Conservation (phyloP, 2,797 vertebrate species). For the Acanthurus lineatus region DNA sequence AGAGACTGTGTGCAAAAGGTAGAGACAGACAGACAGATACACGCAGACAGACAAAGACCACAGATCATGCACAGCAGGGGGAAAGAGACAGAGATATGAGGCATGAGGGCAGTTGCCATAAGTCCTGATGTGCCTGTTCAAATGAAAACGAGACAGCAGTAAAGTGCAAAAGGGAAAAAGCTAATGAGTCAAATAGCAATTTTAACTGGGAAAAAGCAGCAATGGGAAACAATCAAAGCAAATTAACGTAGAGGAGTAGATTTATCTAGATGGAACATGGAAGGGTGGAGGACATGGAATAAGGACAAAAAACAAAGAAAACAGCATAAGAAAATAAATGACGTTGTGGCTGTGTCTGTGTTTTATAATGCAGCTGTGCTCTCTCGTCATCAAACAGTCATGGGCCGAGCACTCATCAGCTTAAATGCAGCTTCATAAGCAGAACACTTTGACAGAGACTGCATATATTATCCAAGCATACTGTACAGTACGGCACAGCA, state of each 20-base stretch:
- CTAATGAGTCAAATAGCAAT: conserved; percentile 6
- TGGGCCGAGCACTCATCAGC: conserved; percentile 29
- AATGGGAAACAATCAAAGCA: conserved; percentile 1
- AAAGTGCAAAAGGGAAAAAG: conserved; percentile 22
- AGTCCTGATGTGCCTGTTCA: conserved; percentile 33
- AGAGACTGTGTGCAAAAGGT: conserved; percentile 45
- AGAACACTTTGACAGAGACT: conserved; percentile 46
- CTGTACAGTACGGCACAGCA: conserved; percentile 38
- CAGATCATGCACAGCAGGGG: conserved; percentile 32
- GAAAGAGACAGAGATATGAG: conserved; percentile 37
- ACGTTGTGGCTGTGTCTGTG: not conserved
- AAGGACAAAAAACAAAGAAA: not conserved
- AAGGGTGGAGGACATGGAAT: not conserved
- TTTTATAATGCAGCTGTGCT: conserved; percentile 36
- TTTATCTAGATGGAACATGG: not conserved
- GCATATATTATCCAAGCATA: conserved; percentile 48
- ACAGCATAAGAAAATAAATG: not conserved
- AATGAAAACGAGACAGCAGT: conserved; percentile 7
- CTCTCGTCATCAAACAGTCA: conserved; percentile 60
- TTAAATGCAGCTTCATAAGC: conserved; percentile 42
- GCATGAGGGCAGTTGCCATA: conserved; percentile 30
- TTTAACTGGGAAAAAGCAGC: not conserved
- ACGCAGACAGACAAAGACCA: conserved; percentile 45
- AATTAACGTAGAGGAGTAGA: not conserved
- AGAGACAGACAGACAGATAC: conserved; percentile 40